Base-by-base conservation (phyloP, 2,888 invertebrate species). In the Elysia crispata region DNA sequence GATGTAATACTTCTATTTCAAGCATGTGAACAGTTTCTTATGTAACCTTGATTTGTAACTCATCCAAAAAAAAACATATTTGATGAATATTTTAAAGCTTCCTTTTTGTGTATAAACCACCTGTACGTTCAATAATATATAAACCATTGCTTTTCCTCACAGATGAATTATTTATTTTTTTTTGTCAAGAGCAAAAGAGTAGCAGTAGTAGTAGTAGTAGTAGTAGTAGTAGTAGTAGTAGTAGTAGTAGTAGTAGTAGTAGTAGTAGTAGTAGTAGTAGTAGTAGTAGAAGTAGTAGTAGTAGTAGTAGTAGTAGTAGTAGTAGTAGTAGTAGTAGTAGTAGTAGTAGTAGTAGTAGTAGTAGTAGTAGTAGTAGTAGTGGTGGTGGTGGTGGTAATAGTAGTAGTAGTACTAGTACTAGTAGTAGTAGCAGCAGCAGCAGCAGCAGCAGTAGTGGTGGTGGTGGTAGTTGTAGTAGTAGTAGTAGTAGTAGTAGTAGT, bases 141-240 rank as follows among this genome's bases (percentile, higher is more conserved):
- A n/a, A n/a, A n/a, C n/a, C n/a, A n/a, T n/a, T n/a, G n/a, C n/a
- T n/a, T n/a, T n/a, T 66, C 3, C 3, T 66, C 67, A 0, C 0
- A 31, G 54, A n/a, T 54, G 54, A 54, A 15, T 54, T 54, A 18
- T 54, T 54, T 54, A 18, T 54, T 13, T 13, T 13, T 54, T 54
- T 54, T 54, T 54, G 18, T 13, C n/a, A n/a, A n/a, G n/a, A n/a
- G n/a, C n/a, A n/a, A n/a, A n/a, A n/a, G n/a, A n/a, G n/a, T n/a
- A n/a, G 54, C 20, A 18, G 54, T 54, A 18, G 54, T 54, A 18
- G 54, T 54, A 18, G 54, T 54, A 54, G 18, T 54, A 54, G 54
- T 54, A 54, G 54, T 54, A 54, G 54, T 54, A 54, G 54, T 54
- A 54, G 54, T 54, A 54, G 54, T 54, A 54, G 54, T 54, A 54